Base-by-base conservation (phyloP, 2,888 invertebrate species). In the Stenodema calcarata region DNA sequence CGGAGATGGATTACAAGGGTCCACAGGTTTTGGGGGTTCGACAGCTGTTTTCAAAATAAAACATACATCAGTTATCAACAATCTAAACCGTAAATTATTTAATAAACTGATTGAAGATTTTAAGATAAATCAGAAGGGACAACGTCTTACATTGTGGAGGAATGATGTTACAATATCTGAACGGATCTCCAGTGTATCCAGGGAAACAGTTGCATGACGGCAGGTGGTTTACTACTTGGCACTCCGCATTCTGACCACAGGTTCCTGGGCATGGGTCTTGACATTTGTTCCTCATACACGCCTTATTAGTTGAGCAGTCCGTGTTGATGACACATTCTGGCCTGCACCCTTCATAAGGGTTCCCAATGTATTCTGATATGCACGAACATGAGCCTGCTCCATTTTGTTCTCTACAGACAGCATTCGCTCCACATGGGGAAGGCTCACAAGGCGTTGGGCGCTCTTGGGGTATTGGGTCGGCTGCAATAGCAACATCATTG, bases 301-400 rank as follows among this genome's bases (percentile, higher is more conserved):
- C 93, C 90, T 91, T 92, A 89, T 92, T 92, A 86, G 94, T 92
- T n/a, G 93, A 92, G 90, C 94, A 95, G 90, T 94, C 94, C 44
- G 94, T 92, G 91, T 94, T 94, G 73, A 93, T 91, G 89, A 93
- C 91, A 89, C 94, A 94, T 89, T 94, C 94, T 0, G 94, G 94
- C 14, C 94, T 93, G 90, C 95, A 95, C 88, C 94, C 94, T 78
- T 95, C 90, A 87, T 91, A 95, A 62, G 96, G 96, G 90, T 96
- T 95, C 89, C 96, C 96, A 89, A 94, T 93, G 91, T 95, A 95
- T 88, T 94, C 94, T 7, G 94, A 92, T 86, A 94, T 91, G 90
- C 95, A 95, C 89, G 93, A 93, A 90, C 96, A 96, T 73, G 95
- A 94, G 88, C 95, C 95, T 62, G 95, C 95, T 87, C 93, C 94